phyloP scores from a whole-genome alignment of 2,888 invertebrate species.

The Zygogramma bicolorata region DNA sequence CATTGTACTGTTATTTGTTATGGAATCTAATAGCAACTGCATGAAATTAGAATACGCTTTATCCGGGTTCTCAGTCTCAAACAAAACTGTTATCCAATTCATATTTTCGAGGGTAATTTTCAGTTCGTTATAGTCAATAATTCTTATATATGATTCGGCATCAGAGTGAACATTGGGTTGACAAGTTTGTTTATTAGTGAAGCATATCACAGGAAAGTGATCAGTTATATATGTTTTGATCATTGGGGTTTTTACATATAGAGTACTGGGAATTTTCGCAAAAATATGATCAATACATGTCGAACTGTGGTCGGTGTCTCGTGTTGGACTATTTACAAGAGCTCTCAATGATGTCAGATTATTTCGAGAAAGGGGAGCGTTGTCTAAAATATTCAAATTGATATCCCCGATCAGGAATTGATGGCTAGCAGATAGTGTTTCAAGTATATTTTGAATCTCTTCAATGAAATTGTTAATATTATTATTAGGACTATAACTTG shows the following conservation, averaged over 20 bases:
- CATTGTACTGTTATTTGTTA: neutral
- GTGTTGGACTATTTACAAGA: neutral
- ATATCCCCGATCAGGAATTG: neutral
- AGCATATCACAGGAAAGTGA: neutral
- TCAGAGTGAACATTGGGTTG: neutral
- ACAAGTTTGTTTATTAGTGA: neutral
- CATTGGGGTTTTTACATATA: neutral
- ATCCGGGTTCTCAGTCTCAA: conserved; percentile 7
- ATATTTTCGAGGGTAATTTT: neutral
- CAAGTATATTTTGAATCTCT: neutral
- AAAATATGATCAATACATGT: neutral
- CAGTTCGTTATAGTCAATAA: neutral
- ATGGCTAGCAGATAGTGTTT: neutral
- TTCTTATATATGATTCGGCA: neutral
- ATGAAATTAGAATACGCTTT: neutral
- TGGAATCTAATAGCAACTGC: neutral
- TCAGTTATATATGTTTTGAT: neutral
- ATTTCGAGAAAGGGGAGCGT: neutral
- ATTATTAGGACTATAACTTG: neutral
- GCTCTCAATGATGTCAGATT: neutral
- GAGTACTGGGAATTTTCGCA: neutral
- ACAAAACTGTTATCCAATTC: conserved; percentile 1
- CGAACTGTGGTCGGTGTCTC: neutral
- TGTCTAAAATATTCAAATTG: neutral
- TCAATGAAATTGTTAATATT: neutral